These are phyloP conservation scores for Colossoma macropomum DNA, from an alignment of 2,113 vertebrate species.

Conservation along the genomic window DNA sequence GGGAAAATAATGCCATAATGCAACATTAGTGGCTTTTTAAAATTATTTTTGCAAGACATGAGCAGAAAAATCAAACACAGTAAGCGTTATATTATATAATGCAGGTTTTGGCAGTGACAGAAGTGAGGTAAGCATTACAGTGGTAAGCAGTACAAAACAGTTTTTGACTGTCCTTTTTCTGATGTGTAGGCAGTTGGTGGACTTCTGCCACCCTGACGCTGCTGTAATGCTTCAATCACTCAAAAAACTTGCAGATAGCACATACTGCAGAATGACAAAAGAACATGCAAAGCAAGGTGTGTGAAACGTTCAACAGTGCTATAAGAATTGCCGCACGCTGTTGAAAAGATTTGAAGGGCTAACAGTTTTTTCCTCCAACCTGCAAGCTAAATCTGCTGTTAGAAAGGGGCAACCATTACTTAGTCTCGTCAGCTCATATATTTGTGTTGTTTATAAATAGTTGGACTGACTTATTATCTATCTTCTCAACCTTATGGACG, in stretches of 20 bases:
- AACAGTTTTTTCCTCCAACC: neutral
- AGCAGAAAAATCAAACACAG: neutral
- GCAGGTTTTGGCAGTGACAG: neutral
- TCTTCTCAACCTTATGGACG: slow-evolving; percentile 63
- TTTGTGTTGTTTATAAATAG: slow-evolving; percentile 67
- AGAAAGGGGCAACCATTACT: neutral
- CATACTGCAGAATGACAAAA: neutral
- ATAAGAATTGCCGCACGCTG: neutral
- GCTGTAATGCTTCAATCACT: neutral
- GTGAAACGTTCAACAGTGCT: neutral
- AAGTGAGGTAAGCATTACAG: neutral
- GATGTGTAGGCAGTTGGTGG: slow-evolving; percentile 20
- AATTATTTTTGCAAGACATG: neutral
- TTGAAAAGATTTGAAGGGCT: neutral
- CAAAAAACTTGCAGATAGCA: neutral
- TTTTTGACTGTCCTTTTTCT: neutral
- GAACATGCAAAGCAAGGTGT: neutral
- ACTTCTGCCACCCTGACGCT: slow-evolving; percentile 5
- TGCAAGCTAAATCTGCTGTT: slow-evolving; percentile 1
- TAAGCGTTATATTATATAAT: neutral
- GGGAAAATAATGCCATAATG: neutral
- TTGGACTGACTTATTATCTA: slow-evolving; percentile 56
- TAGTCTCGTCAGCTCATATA: slow-evolving; percentile 58
- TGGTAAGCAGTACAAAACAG: neutral
- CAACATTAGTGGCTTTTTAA: neutral